A percentile compares a stretch with the other conserved stretches of the same genome.
Conservation (phyloP, 2,797 vertebrate genomes). For the Leucoraja ocellata region DNA sequence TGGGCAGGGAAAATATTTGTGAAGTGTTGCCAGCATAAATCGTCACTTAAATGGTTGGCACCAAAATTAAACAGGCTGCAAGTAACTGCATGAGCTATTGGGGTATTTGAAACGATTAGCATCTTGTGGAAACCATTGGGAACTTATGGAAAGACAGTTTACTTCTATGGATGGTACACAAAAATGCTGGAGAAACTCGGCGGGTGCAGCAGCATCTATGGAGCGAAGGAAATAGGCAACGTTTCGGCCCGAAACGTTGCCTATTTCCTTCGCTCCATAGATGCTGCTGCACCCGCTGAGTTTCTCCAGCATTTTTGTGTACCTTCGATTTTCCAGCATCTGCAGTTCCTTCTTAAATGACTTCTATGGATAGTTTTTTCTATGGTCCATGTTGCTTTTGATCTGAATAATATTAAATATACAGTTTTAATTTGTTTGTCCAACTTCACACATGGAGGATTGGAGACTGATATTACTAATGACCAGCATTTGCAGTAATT, state of each 20-base stretch:
- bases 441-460: background rate
- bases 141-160: background rate
- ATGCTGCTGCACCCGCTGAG: too few species aligned
- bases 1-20: background rate
- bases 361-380: background rate
- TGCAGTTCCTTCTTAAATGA: too few species aligned
- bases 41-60: background rate
- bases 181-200: too few species aligned
- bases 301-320: too few species aligned
- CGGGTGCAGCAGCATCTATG: too few species aligned
- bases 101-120: background rate
- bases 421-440: background rate
- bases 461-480: background rate
- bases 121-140: too few species aligned
- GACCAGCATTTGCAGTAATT: background rate
- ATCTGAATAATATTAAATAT: background rate
- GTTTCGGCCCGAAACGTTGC: too few species aligned
- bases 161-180: background rate
- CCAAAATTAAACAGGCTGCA: constrained; percentile 8
- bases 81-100: too few species aligned
- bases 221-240: too few species aligned
- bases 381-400: background rate
- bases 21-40: background rate
- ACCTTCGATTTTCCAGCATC: too few species aligned
- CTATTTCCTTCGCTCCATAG: too few species aligned